Conservation (phyloP, 2,113 vertebrate species). For the Microtus oregoni region DNA sequence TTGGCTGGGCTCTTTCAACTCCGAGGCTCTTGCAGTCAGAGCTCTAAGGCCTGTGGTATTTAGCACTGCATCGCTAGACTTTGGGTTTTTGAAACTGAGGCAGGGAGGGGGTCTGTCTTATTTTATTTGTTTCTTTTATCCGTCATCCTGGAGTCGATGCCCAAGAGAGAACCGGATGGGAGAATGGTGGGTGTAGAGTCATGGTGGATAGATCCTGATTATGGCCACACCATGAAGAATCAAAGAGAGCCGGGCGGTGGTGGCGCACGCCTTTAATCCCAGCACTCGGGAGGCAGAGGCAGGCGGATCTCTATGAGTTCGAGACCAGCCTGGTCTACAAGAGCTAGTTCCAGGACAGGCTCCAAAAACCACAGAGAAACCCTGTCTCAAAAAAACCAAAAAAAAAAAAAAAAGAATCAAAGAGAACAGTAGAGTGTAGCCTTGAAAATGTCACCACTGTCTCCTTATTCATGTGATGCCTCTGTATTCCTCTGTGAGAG, state of each 20-base stretch:
- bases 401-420: too few species aligned
- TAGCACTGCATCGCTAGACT: neutral
- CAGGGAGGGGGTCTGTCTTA: neutral
- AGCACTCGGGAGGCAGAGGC: too few species aligned
- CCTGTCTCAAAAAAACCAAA: too few species aligned
- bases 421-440: neutral
- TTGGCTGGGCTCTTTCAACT: neutral
- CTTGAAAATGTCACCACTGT: neutral
- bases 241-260: too few species aligned
- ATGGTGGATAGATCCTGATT: neutral
- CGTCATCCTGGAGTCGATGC: neutral
- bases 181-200: neutral
- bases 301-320: too few species aligned
- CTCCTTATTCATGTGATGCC: neutral
- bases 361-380: too few species aligned
- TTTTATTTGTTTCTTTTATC: neutral
- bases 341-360: too few species aligned
- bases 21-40: neutral
- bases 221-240: neutral
- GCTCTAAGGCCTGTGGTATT: neutral
- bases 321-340: too few species aligned
- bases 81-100: neutral
- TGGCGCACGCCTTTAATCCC: too few species aligned
- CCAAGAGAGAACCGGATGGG: neutral
- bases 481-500: neutral